Conservation (phyloP, 2,113 vertebrate genomes). For the Lampris megalopsis region DNA sequence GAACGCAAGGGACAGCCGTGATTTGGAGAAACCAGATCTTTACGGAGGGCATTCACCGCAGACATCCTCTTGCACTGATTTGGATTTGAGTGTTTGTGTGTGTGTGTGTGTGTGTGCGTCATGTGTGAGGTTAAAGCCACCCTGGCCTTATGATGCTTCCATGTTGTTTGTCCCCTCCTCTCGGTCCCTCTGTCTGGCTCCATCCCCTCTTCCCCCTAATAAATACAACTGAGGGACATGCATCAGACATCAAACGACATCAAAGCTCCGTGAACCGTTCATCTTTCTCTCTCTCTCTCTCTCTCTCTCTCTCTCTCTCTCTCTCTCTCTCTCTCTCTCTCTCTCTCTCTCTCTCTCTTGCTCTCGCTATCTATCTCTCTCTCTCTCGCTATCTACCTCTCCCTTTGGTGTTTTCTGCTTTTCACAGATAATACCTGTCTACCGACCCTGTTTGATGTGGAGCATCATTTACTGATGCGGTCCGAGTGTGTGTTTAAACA, state of each 20-base stretch:
- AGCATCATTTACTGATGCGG: conserved; percentile 19
- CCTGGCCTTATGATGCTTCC: conserved; percentile 70
- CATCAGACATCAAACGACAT: conserved; percentile 76
- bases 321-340: no score
- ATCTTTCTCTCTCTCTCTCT: conserved; percentile 46
- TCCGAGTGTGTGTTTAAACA: not conserved
- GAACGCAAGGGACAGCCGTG: conserved; percentile 11
- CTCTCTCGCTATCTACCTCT: no score
- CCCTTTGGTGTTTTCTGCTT: conserved; percentile 48
- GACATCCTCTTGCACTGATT: conserved; percentile 53
- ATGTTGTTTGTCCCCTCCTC: conserved; percentile 62
- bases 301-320: conserved; percentile 13
- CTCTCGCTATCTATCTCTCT: no score
- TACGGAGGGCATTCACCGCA: conserved; percentile 6
- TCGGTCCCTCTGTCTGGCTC: conserved; percentile 35
- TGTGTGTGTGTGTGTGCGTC: conserved; percentile 59
- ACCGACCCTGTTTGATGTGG: conserved; percentile 69
- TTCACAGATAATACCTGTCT: conserved; percentile 57
- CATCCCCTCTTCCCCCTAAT: conserved; percentile 49
- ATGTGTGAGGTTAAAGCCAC: conserved; percentile 74
- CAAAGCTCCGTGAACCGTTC: conserved; percentile 66
- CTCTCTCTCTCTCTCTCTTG: no score
- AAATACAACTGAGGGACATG: conserved; percentile 57
- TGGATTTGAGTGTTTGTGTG: no score
- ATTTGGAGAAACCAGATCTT: no score